Percentiles rank a stretch among this genome's conserved stretches.
Evolutionary conservation across 1,140 invertebrate genomes (phyloP).

Genomic region (Zophobas morio): DNA sequence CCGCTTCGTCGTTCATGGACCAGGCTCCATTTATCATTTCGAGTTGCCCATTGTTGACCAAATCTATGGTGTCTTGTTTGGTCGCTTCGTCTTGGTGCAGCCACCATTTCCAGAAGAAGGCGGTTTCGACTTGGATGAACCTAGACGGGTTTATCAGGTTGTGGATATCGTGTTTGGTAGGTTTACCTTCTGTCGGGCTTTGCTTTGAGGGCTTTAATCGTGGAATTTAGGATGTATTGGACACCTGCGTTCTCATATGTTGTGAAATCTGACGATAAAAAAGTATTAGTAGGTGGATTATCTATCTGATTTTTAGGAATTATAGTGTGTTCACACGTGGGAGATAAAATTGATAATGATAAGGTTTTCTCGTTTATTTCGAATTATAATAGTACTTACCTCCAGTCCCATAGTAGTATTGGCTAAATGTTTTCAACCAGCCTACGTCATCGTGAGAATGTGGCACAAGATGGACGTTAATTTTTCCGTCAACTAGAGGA

Average conservation of each 20-base stretch:
- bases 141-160: slow-evolving; percentile 45
- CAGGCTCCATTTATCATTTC: slow-evolving; percentile 84
- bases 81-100: slow-evolving; percentile 72
- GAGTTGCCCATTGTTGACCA: slow-evolving; percentile 75
- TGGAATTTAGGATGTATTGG: slow-evolving; percentile 81
- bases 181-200: slow-evolving; percentile 77
- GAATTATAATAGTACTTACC: neutral
- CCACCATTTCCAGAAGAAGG: slow-evolving; percentile 75
- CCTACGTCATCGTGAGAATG: slow-evolving; percentile 87
- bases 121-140: slow-evolving; percentile 63
- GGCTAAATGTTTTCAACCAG: slow-evolving; percentile 88
- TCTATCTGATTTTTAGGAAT: no score
- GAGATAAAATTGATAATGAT: no score
- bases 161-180: neutral
- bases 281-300: no score
- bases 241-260: slow-evolving; percentile 67
- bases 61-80: slow-evolving; percentile 67
- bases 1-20: slow-evolving; percentile 89
- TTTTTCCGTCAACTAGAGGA: slow-evolving; percentile 47
- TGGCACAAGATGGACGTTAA: slow-evolving; percentile 83
- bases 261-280: no score
- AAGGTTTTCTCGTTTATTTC: no score
- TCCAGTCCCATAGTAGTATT: slow-evolving; percentile 80
- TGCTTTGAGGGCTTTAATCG: slow-evolving; percentile 75
- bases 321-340: no score